phyloP scores from a whole-genome alignment of 1,140 invertebrate genomes.

The Macrotrachela quadricornifera region DNA sequence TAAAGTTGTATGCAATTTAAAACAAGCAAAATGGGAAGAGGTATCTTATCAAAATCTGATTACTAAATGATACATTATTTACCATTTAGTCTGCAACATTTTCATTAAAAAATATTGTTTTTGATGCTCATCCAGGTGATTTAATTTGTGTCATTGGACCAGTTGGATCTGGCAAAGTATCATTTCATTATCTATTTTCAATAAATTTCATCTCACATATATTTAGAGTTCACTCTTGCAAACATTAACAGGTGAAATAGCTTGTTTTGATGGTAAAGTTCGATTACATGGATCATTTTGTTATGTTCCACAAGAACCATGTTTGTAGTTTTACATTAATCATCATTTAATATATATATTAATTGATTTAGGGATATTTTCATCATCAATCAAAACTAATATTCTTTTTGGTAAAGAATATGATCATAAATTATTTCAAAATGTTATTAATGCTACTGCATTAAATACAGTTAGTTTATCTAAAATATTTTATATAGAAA shows the following conservation, averaged over 20 bases:
- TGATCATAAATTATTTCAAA: slow-evolving; percentile 15
- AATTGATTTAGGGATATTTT: slow-evolving; percentile 43
- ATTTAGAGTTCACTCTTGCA: slow-evolving; percentile 49
- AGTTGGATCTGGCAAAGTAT: slow-evolving; percentile 48
- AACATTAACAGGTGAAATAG: slow-evolving; percentile 54
- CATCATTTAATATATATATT: too few relatives aligned
- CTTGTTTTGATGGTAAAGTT: slow-evolving; percentile 42
- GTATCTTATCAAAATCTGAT: too few relatives aligned
- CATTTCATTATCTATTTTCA: slow-evolving; percentile 12
- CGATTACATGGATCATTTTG: slow-evolving; percentile 51
- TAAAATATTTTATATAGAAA: too few relatives aligned
- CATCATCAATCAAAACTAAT: slow-evolving; percentile 48
- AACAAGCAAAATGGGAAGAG: too few relatives aligned
- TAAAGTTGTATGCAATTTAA: too few relatives aligned
- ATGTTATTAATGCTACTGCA: slow-evolving; percentile 7
- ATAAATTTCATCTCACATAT: too few relatives aligned
- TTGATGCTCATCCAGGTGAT: slow-evolving; percentile 41
- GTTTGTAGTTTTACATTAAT: slow-evolving; percentile 43
- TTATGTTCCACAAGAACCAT: slow-evolving; percentile 72
- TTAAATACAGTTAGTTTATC: slow-evolving; percentile 22
- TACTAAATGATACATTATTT: too few relatives aligned
- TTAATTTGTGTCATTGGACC: slow-evolving; percentile 50
- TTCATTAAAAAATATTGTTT: slow-evolving; percentile 39
- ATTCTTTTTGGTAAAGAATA: slow-evolving; percentile 49
- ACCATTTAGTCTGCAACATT: too few relatives aligned